Evolutionary conservation across 2,888 invertebrate species (phyloP), one percentile per base, ranked within the genome.

Genomic region (Rotaria macrura): DNA sequence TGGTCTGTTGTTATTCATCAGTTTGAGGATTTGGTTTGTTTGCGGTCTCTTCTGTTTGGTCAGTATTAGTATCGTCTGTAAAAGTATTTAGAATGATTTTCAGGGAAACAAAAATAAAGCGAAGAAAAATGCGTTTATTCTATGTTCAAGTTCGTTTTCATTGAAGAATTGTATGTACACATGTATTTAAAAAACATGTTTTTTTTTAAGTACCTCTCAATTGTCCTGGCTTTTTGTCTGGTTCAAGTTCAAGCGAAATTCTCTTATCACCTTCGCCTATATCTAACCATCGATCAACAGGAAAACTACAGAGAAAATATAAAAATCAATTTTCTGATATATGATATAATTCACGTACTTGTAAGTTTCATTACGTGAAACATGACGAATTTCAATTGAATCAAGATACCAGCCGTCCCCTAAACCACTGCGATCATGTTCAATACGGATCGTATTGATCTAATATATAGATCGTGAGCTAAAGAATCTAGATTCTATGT

Each of bases 351-450:
- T 74, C 6, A 84, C 38, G 52, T 84, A 79, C 55, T 57, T 79
- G 20, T 84, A 83, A n/a, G 74, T 57, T 40, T 49, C 52, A 34
- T 74, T 74, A 14, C n/a, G 34, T 29, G 83, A 1, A 34, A 84
- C 12, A 54, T 55, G 9, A n/a, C 38, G 34, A 14, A 86, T 52
- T 84, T 86, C 86, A 38, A 86, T 54, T 25, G 5, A 47, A 9
- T 86, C 86, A 17, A 52, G 5, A n/a, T 83, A 84, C 86, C 86
- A 86, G 55, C 86, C 86, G 43, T 79, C 47, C 25, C 86, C 86
- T 57, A 84, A 17, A 34, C 84, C 84, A 74, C n/a, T 74, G 12
- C 86, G 84, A 84, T 86, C 86, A 84, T 86, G 86, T 29, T 84
- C 84, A 79, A 86, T 74, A 47, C 74, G 84, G 20, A 84, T 84